A percentile compares a stretch with the other conserved stretches of the same genome.
Conservation (phyloP, 1,140 invertebrate species). For the Drosophila sturtevanti region DNA sequence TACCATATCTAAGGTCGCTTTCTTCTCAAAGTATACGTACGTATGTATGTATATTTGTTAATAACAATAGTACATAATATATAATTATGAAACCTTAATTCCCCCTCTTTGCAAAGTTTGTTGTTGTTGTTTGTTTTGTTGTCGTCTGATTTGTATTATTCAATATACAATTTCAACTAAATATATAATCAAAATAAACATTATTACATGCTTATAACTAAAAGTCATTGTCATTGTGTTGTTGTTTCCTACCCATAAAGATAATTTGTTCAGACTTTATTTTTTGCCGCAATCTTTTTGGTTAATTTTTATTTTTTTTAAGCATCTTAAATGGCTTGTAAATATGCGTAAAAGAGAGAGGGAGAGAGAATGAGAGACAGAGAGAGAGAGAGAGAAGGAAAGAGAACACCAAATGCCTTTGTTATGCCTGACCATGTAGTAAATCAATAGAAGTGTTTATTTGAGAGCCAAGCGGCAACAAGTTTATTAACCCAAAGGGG, state of each 20-base stretch:
- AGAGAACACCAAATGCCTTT: conserved; percentile 37
- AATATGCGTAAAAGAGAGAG: conserved; percentile 27
- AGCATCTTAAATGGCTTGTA: conserved; percentile 59
- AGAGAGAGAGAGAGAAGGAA: not conserved
- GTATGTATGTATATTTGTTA: no score
- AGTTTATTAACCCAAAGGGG: conserved; percentile 68
- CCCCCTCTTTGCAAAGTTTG: no score
- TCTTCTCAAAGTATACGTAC: no score
- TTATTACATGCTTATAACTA: conserved; percentile 8
- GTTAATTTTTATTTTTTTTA: conserved; percentile 37
- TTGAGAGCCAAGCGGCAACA: conserved; percentile 56
- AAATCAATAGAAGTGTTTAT: conserved; percentile 66
- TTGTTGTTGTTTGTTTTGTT: conserved; percentile 15
- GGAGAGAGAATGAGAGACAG: not conserved
- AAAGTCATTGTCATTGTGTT: conserved; percentile 7
- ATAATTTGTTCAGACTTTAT: conserved; percentile 1
- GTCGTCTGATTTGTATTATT: conserved; percentile 28
- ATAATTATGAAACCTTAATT: no score
- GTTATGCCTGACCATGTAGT: conserved; percentile 38
- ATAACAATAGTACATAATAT: no score
- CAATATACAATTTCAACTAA: conserved; percentile 20
- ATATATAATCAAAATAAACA: conserved; percentile 57
- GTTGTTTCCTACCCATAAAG: not conserved
- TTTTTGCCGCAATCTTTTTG: not conserved
- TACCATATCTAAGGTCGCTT: no score